A percentile compares a stretch with the other conserved stretches of the same genome.
Evolutionary conservation across 2,113 vertebrate species (phyloP).

Genomic region (Pelusios castaneus): DNA sequence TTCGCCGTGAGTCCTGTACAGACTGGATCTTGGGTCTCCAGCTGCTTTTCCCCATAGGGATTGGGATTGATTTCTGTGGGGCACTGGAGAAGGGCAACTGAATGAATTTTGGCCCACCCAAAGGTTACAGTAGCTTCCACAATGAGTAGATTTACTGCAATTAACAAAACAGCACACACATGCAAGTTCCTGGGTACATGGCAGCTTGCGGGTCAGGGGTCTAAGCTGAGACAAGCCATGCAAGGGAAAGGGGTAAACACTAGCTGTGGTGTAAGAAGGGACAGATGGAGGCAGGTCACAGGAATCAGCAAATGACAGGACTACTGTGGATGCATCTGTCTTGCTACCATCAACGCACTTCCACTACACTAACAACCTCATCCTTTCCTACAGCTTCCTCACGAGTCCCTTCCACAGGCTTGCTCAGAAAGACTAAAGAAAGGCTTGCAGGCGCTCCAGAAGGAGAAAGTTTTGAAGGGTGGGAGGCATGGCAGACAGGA

Average conservation of each 20-base stretch:
- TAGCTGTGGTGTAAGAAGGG: background rate
- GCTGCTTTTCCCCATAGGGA: too few relatives aligned
- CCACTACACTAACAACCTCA: background rate
- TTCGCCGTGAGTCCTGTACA: too few relatives aligned
- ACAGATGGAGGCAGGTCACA: background rate
- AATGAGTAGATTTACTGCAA: background rate
- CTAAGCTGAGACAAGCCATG: background rate
- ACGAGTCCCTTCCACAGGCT: background rate
- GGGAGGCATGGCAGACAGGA: background rate
- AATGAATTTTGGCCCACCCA: too few relatives aligned
- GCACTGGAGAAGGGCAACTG: too few relatives aligned
- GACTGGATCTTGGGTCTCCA: too few relatives aligned
- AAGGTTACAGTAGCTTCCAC: background rate
- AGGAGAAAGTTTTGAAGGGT: too few relatives aligned
- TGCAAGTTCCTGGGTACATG: background rate
- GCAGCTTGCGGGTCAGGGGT: too few relatives aligned
- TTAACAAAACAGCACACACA: background rate
- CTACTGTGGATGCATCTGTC: background rate
- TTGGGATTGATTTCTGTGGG: too few relatives aligned
- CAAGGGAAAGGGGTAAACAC: background rate
- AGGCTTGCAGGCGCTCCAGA: background rate
- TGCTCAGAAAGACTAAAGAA: background rate
- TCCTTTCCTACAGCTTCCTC: background rate
- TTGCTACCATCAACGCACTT: background rate
- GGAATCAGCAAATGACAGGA: fast-evolving